Percentiles rank a stretch among this genome's conserved stretches.
phyloP scores from a whole-genome alignment of 2,888 invertebrate genomes.

The Pardosa pseudoannulata region DNA sequence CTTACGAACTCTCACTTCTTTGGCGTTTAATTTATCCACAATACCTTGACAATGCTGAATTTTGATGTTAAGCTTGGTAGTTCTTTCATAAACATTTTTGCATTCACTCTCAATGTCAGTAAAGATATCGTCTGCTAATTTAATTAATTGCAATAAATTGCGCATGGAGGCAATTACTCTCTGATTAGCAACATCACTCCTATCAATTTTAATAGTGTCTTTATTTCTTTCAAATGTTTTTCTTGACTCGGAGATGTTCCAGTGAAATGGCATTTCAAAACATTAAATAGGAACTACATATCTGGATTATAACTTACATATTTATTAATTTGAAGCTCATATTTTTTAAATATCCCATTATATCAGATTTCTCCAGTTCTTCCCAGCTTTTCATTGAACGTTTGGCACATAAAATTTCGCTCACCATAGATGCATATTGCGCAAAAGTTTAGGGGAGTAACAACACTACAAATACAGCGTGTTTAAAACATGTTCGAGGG shows the following conservation, averaged over 20 bases:
- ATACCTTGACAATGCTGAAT: constrained; percentile 85
- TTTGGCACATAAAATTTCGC: too few species aligned
- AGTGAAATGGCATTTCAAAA: constrained; percentile 42
- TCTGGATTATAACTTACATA: too few species aligned
- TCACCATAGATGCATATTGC: too few species aligned
- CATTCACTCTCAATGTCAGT: constrained; percentile 87
- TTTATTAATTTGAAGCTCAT: too few species aligned
- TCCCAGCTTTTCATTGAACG: too few species aligned
- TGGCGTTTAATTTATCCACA: constrained; percentile 88
- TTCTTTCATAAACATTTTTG: constrained; percentile 85
- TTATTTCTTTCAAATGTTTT: background rate
- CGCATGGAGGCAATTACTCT: constrained; percentile 18
- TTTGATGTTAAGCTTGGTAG: constrained; percentile 84
- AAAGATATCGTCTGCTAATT: constrained; percentile 88
- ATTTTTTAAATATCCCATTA: too few species aligned
- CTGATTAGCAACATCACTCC: constrained; percentile 17
- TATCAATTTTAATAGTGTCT: background rate
- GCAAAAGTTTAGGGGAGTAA: too few species aligned
- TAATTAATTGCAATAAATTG: constrained; percentile 29
- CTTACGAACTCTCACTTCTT: constrained; percentile 96
- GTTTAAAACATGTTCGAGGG: too few species aligned
- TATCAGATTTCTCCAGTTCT: too few species aligned
- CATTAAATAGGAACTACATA: too few species aligned
- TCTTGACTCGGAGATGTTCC: constrained; percentile 25
- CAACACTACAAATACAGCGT: too few species aligned